These are phyloP conservation scores for Chymomyza procnemis DNA, from an alignment of 2,888 invertebrate genomes.

Conservation along the genomic window DNA sequence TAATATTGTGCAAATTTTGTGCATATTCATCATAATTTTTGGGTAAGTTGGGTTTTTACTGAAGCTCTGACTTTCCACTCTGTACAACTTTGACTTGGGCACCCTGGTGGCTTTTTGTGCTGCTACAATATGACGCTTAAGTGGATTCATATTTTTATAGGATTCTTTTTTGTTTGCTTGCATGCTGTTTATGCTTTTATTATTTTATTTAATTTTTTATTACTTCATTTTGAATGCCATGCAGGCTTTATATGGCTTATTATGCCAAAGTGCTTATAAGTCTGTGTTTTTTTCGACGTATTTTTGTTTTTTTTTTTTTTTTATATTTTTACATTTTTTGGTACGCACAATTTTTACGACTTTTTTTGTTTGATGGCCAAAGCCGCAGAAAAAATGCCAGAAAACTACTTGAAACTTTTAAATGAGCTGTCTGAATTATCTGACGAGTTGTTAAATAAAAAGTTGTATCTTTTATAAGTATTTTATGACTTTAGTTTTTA, in stretches of 20 bases:
- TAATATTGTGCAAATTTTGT: slow-evolving; percentile 41
- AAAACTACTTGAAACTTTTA: slow-evolving; percentile 33
- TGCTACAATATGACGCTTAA: not conserved
- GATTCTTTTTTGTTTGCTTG: slow-evolving; percentile 16
- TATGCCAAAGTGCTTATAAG: slow-evolving; percentile 17
- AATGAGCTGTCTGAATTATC: slow-evolving; percentile 5
- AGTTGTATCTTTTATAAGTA: slow-evolving; percentile 8
- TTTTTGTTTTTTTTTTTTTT: slow-evolving; percentile 19
- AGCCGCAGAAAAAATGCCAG: not conserved
- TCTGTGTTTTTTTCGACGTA: not conserved
- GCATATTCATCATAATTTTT: slow-evolving; percentile 58
- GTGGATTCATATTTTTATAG: not conserved
- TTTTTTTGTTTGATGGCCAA: not conserved
- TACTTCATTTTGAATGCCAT: slow-evolving; percentile 17
- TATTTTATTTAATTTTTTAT: slow-evolving; percentile 40
- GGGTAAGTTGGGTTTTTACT: not conserved
- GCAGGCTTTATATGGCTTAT: slow-evolving; percentile 18
- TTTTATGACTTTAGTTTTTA: slow-evolving; percentile 9
- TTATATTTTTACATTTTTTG: not conserved
- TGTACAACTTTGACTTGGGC: not conserved
- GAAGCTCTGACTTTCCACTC: not conserved
- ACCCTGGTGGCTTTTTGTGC: slow-evolving; percentile 4
- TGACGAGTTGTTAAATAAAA: slow-evolving; percentile 18
- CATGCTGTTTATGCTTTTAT: slow-evolving; percentile 12
- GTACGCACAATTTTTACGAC: not conserved